Evolutionary conservation across 1,140 invertebrate species (phyloP), one percentile per base, ranked within the genome.

Genomic region (Phocides pigmalion): DNA sequence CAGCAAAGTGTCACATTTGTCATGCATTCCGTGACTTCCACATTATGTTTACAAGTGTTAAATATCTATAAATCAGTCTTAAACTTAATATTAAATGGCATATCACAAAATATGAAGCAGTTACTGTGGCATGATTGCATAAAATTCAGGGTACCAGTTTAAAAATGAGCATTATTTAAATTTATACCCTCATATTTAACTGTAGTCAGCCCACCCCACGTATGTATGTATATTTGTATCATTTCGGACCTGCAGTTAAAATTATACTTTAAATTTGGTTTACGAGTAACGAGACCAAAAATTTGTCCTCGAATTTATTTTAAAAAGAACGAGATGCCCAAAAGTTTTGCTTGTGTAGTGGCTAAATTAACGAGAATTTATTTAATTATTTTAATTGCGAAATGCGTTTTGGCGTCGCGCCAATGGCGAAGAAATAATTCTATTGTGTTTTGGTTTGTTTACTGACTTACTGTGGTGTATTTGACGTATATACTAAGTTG

Each of bases 151-250:
- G 32, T 22, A n/a, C 47, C 47, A 50, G 14, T 50, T 50, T 25
- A 22, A 49, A 50, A 50, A 49, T 50, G 20, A 9, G 20, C 42
- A 22, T 12, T 50, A 16, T 50, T 50, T 22, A 14, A 50, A 50
- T 50, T 50, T 50, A 50, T 50, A 28, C 14, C 22, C 22, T 22
- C 47, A 16, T 50, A 28, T 50, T 50, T 50, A 50, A 32, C 22
- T 50, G 14, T 8, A 28, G 20, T 15, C 47, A 32, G 47, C 22
- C 14, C 14, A 15, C 25, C 19, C 46, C 12, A n/a, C n/a, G n/a
- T n/a, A n/a, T n/a, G n/a, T n/a, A n/a, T n/a, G 46, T 47, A 19
- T 28, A 49, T 49, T 49, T 49, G 46, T 28, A 49, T 49, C 22
- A 49, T 32, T 50, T 50, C 15, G 47, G 20, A n/a, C 3, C 28